Evolutionary conservation across 2,113 vertebrate species (phyloP), one percentile per base, ranked within the genome.

Genomic region (Terrapene triunguis): DNA sequence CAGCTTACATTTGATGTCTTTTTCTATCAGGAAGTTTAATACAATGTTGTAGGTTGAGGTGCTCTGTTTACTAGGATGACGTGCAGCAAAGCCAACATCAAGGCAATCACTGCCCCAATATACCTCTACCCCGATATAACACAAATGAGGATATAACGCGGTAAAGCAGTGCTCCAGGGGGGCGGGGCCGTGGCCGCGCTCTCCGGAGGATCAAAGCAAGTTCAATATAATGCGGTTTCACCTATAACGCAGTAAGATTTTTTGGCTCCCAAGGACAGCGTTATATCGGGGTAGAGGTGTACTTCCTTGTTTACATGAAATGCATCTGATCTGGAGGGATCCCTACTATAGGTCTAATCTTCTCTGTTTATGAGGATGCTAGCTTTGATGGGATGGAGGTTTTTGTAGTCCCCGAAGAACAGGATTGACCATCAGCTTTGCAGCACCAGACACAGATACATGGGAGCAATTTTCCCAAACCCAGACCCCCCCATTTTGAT

Each of bases 401-500:
- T 84, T 72, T 51, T 51, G 29, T 25, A 11, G 38, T 74, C 10
- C 19, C 38, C 22, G 5, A 74, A 22, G 24, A 44, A 48, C 32
- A 69, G 29, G 32, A 57, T 1, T 6, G 38, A 51, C 6, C n/a
- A 59, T 29, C 38, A 10, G 25, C 53, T 55, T 5, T 54, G 22
- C 21, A 25, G 80, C 0, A 0, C 42, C 25, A 29, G 32, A 35
- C 9, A 72, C 7, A 17, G 17, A 32, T 16, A 21, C 5, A 25
- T 12, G 32, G 25, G 74, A 38, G 65, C 10, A 85, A 44, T 0
- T 42, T 12, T 16, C 47, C 29, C 0, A 0, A 72, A 47, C 65
- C 17, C 0, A 3, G 57, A 11, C 42, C 24, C 62, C 62, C 89
- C 2, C 19, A 13, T 10, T 24, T 44, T 6, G 50, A 82, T 84